A percentile compares a stretch with the other conserved stretches of the same genome.
phyloP scores from a whole-genome alignment of 2,797 vertebrate genomes.

The Thalassophryne amazonica region DNA sequence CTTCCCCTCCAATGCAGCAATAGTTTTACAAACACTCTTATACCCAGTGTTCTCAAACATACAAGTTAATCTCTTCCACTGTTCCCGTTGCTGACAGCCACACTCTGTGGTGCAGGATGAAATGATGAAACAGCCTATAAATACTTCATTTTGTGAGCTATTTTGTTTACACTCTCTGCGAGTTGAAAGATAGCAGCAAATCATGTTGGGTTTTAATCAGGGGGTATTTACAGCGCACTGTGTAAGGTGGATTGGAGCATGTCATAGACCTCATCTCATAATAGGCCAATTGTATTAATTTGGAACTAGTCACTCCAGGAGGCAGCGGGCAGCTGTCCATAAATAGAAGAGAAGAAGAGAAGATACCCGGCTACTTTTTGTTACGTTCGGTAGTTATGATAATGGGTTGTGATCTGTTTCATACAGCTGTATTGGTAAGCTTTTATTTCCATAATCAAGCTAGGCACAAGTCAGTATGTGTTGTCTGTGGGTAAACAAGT shows the following conservation, averaged over 20 bases:
- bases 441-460: slow-evolving; percentile 33
- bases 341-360: slow-evolving; percentile 28
- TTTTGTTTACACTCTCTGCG: slow-evolving; percentile 25
- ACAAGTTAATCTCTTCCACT: slow-evolving; percentile 20
- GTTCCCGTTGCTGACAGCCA: slow-evolving; percentile 15
- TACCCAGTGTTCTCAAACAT: not conserved
- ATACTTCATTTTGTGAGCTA: slow-evolving; percentile 39
- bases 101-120: slow-evolving; percentile 10
- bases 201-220: slow-evolving; percentile 36
- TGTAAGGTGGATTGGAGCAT: slow-evolving; percentile 19
- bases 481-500: slow-evolving; percentile 17
- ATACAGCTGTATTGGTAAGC: slow-evolving; percentile 30
- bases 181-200: slow-evolving; percentile 47
- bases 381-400: slow-evolving; percentile 42
- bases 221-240: slow-evolving; percentile 39
- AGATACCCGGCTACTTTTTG: slow-evolving; percentile 40
- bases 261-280: slow-evolving; percentile 55
- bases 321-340: slow-evolving; percentile 39
- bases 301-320: slow-evolving; percentile 34
- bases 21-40: slow-evolving; percentile 1
- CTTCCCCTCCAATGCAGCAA: not conserved
- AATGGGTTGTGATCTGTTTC: slow-evolving; percentile 48
- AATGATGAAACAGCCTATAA: slow-evolving; percentile 47
- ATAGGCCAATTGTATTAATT: slow-evolving; percentile 47
- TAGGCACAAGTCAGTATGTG: slow-evolving; percentile 13